Base-by-base conservation (phyloP, 2,888 invertebrate genomes). In the Pristionchus maxplancki region DNA sequence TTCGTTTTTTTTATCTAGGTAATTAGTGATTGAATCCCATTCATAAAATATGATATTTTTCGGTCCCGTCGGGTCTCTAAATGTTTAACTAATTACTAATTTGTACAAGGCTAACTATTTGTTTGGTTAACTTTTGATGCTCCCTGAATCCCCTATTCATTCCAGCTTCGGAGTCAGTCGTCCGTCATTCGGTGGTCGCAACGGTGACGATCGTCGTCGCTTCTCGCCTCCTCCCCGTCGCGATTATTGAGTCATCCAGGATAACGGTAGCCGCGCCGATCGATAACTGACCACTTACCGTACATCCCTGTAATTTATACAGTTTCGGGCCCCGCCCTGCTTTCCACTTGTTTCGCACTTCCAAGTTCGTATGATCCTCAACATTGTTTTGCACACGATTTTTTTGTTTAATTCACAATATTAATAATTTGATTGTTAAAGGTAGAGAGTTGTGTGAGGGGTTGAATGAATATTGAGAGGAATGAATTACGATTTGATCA, bases 341-440 rank as follows among this genome's bases (percentile, higher is more conserved):
- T 40, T 74, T 40, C 37, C 78, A 34, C 9, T 78, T 78, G n/a
- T 40, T 78, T 78, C 37, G 24, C 48, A 78, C 78, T 78, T 48
- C 44, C 78, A 40, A 44, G 44, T 78, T 78, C 78, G 78, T 48
- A 78, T 78, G 78, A 78, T 78, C 78, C 78, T 78, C 40, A 78
- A 78, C 28, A n/a, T 34, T 78, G 40, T 40, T 44, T 71, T 71
- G 17, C 34, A 71, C 31, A 31, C 11, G 37, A 74, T n/a, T n/a
- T n/a, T 78, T 78, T 78, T 78, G 78, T 78, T 78, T 78, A n/a
- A 78, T 78, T 48, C 28, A 44, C 74, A 74, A 31, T 24, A 40
- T 78, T 78, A 78, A 78, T 78, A 78, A 9, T 71, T 71, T 37
- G 17, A 37, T 71, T 71, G 20, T 34, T 67, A 67, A 17, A 24